Evolutionary conservation across 2,797 vertebrate genomes (phyloP).

Genomic region (Saguinus oedipus): DNA sequence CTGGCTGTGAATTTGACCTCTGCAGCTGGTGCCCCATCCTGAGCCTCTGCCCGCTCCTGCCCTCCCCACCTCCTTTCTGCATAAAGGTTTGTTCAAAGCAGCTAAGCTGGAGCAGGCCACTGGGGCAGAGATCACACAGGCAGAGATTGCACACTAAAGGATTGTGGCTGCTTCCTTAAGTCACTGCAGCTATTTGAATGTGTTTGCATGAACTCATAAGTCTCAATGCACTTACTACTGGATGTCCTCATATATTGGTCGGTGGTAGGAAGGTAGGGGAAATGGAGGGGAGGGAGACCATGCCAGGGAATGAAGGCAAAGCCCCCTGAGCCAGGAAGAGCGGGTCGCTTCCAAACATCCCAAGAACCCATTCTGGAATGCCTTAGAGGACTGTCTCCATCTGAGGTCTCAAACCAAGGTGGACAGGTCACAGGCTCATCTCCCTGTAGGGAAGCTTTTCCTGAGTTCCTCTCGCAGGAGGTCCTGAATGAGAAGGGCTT

Average conservation of each 20-base stretch:
- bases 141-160: neutral
- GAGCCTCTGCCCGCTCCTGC: fast-evolving
- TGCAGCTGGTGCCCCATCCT: neutral
- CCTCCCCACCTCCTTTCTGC: neutral
- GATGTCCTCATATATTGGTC: neutral
- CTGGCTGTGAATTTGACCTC: neutral
- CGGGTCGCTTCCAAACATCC: neutral
- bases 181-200: neutral
- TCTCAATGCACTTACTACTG: neutral
- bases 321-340: neutral
- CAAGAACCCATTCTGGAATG: neutral
- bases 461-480: neutral
- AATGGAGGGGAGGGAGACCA: neutral
- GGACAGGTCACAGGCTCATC: neutral
- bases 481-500: neutral
- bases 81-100: conserved; percentile 27
- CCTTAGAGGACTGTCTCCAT: neutral
- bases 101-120: conserved; percentile 9
- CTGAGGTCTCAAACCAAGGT: neutral
- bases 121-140: neutral
- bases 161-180: neutral
- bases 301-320: neutral
- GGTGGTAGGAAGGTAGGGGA: fast-evolving
- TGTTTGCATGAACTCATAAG: conserved; percentile 21
- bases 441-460: neutral